Base-by-base conservation (phyloP, 2,888 invertebrate species). In the Habroteleia sp. region DNA sequence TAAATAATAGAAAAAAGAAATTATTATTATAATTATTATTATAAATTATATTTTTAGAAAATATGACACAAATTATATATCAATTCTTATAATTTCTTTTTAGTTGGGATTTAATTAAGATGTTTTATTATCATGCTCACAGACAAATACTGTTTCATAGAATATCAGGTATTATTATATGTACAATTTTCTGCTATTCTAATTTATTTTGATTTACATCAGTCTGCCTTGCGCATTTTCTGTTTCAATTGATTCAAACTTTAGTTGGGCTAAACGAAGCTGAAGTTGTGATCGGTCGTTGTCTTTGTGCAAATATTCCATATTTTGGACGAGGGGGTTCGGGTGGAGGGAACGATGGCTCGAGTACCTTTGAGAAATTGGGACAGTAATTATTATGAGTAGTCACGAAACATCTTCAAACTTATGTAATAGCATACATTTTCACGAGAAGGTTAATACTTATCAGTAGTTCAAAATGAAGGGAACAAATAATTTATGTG, bases 341-440 rank as follows among this genome's bases (percentile, higher is more conserved):
- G 39, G 79, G 78, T 42, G 81, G 80, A 65, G 83, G 80, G 65
- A 82, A 81, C 27, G 82, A 81, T 50, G 83, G 82, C 52, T 81
- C 80, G 65, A 83, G 78, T 66, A 82, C 74, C 83, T 83, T 74
- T 46, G 5, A 41, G 39, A 74, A 74, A 74, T 68, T 68, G 23
- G 66, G 68, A 29, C 74, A 68, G 31, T 46, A 66, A 74, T 74
- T 68, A 68, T 60, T 73, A 66, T 66, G 65, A 17, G 13, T 27
- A 17, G 65, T 60, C 73, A 73, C 73, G 73, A 65, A 73, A 37
- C 33, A 25, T 50, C 72, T 52, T 37, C 11, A 65, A 46, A 66
- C 44, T 65, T 50, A 50, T 50, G 20, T 37, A 37, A 60, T 20
- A 37, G 7, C 35, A 17, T 62, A 62, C 29, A 54, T 60, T 60